Evolutionary conservation across 2,888 invertebrate genomes (phyloP), one percentile per base, ranked within the genome.

Genomic region (Penaeus monodon): DNA sequence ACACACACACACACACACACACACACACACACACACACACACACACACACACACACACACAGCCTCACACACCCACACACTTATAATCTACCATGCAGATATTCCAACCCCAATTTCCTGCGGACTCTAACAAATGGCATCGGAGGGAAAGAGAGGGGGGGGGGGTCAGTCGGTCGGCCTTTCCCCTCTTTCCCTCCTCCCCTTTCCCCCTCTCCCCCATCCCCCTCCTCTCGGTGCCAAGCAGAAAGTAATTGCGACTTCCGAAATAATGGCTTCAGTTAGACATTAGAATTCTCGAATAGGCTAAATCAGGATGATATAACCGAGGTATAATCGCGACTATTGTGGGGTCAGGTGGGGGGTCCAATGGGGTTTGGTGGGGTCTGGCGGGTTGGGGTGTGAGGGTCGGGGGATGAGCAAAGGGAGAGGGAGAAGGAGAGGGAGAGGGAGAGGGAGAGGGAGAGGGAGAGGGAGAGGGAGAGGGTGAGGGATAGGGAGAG

Each of bases 1-100:
- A 57, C 68, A 73, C n/a, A 68, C n/a, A n/a, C 68, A 68, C 68
- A 68, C 68, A n/a, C 68, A 73, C 73, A 33, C 73, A 73, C 73
- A 70, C 73, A 73, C n/a, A 73, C 73, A 73, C 73, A 70, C 38
- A 73, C 73, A 6, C 73, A 73, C 73, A n/a, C 27, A 68, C 27
- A 10, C 73, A 17, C 29, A 29, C 38, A 38, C 8, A 33, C 33
- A 68, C 27, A 29, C 57, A 57, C 20, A 17, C 57, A 14, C 49
- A 57, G 8, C 4, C 20, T 20, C 22, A 73, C 38, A 73, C 29
- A 20, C 22, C 20, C 73, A 10, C 29, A 29, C 38, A 38, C 22
- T 33, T 14, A 68, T n/a, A 29, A 68, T n/a, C 33, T 29, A 38
- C 33, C 73, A 22, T 73, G 73, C 73, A 33, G 73, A 29, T 29